Base-by-base conservation (phyloP, 2,888 invertebrate genomes). In the Netelia virgata region DNA sequence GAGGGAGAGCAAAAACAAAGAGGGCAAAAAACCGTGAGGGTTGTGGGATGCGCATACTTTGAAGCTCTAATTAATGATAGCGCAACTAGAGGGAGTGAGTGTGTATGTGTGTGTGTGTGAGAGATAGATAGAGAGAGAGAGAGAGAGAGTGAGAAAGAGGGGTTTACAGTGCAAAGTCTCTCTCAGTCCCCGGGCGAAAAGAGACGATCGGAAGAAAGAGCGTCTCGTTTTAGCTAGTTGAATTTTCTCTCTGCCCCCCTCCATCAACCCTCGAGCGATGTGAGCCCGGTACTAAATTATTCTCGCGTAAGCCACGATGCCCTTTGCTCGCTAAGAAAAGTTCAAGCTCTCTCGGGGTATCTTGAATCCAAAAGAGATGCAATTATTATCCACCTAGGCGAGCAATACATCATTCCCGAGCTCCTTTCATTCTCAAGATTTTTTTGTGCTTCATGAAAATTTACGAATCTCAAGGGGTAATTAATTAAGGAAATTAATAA, bases 31-130 rank as follows among this genome's bases (percentile, higher is more conserved):
- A 69, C 47, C 70, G 68, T 70, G 86, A 86, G 88, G 87, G 87
- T 78, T 84, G 83, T 55, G 79, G 66, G 74, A 76, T 76, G 84
- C 82, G 84, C 86, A 86, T 69, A 91, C 91, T 91, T 91, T 91
- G 91, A 91, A 90, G 89, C 90, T 91, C 89, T 91, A 91, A 91
- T 91, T 91, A 91, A 91, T 91, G 89, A 90, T 87, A 86, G 82
- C 36, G 79, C 50, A 70, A 53, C 70, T 53, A 68, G 57, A 77
- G 69, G 55, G 23, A 69, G 43, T 57, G 64, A 64, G 9, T 36
- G 76, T 41, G 43, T 20, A 18, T 11, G 11, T 6, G 36, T 36
- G 36, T 36, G 36, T 36, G 8, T 0, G 36, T 6, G 36, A 36
- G 36, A 6, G 36, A 66, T 1, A 23, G 28, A 28, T 1, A 3